Evolutionary conservation across 2,113 vertebrate species (phyloP).

Genomic region (Bubalus kerabau): DNA sequence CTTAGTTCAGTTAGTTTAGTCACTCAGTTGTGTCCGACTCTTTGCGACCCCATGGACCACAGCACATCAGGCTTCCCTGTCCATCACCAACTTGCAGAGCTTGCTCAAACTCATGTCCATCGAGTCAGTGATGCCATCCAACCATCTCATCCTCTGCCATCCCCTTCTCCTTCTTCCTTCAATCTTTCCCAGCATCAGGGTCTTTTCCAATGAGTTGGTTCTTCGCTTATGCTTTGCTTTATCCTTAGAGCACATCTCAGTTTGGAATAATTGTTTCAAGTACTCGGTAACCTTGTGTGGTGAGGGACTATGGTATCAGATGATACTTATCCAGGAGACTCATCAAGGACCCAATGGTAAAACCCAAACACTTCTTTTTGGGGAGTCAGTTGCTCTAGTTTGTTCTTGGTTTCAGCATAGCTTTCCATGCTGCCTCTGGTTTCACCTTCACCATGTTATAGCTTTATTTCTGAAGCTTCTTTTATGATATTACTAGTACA

Average conservation of each 20-base stretch:
- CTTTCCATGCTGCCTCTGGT: too few relatives aligned
- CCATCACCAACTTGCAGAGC: not conserved
- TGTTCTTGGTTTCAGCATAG: not conserved
- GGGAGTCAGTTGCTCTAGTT: not conserved
- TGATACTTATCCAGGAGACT: not conserved
- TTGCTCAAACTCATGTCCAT: not conserved
- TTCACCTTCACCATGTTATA: accelerated
- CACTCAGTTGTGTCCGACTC: accelerated
- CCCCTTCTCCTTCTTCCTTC: not conserved
- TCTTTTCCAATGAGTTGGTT: not conserved
- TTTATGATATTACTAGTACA: not conserved
- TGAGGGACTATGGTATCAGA: accelerated
- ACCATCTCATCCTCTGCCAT: not conserved
- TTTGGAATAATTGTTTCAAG: not conserved
- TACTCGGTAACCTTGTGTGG: too few relatives aligned
- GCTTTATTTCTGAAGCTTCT: not conserved
- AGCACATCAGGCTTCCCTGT: not conserved
- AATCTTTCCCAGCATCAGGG: not conserved
- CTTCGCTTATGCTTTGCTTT: accelerated
- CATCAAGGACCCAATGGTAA: accelerated
- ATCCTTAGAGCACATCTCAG: not conserved
- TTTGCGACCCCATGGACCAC: not conserved
- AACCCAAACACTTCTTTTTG: not conserved
- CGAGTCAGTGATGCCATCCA: not conserved
- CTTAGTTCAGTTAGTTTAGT: not conserved